Conservation (phyloP, 2,797 vertebrate genomes). For the Hapalemur alaotrensis region DNA sequence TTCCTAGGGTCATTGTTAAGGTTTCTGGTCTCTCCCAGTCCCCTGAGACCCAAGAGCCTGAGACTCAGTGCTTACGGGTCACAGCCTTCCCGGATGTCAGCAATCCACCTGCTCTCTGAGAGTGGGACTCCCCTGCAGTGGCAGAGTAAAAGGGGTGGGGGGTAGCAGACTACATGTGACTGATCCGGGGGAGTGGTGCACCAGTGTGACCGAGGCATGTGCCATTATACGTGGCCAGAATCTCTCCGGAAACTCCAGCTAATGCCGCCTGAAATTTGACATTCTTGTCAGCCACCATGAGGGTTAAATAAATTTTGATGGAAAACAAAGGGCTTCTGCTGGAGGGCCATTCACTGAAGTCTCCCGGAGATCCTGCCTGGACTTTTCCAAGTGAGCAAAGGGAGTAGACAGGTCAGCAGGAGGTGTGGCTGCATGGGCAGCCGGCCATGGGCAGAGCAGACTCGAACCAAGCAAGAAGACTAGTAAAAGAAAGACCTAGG, state of each 20-base stretch:
- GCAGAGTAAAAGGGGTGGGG: neutral
- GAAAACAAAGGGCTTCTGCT: conserved; percentile 40
- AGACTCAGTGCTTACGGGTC: neutral
- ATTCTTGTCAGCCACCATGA: neutral
- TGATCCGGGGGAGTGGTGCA: neutral
- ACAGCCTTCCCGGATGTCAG: neutral
- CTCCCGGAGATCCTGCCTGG: neutral
- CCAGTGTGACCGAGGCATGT: neutral
- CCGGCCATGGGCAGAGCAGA: neutral
- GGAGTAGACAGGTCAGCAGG: neutral
- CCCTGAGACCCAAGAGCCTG: neutral
- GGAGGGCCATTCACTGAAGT: neutral
- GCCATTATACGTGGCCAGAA: neutral
- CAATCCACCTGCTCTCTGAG: neutral
- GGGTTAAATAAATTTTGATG: neutral
- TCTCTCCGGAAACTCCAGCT: neutral
- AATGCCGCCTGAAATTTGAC: neutral
- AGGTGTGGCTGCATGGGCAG: neutral
- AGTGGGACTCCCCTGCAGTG: neutral
- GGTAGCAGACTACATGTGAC: neutral
- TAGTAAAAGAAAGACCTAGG: neutral
- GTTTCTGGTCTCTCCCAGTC: neutral
- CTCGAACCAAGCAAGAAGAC: neutral
- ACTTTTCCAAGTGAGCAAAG: neutral
- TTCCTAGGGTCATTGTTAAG: conserved; percentile 15